A percentile compares a stretch with the other conserved stretches of the same genome.
phyloP scores from a whole-genome alignment of 2,797 vertebrate species.

The Pseudopleuronectes americanus region DNA sequence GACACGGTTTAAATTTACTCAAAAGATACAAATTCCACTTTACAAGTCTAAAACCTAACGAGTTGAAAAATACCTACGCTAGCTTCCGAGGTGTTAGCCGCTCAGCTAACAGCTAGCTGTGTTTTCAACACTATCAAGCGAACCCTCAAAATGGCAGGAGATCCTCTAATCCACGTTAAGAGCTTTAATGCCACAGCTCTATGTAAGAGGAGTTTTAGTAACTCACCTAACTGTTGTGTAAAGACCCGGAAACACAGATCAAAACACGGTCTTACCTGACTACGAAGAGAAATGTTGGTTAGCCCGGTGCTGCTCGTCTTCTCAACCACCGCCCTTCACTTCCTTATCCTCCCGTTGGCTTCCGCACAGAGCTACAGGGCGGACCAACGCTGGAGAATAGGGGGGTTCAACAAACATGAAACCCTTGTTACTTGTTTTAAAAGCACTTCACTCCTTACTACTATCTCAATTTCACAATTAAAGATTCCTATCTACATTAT shows the following conservation, averaged over 20 bases:
- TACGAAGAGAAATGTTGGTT: constrained; percentile 33
- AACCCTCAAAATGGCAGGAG: not conserved
- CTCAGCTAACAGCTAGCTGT: constrained; percentile 54
- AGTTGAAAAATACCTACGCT: not conserved
- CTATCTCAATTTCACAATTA: accelerated
- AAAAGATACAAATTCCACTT: accelerated
- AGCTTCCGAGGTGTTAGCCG: constrained; percentile 25
- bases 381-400: constrained; percentile 61
- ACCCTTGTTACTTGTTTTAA: accelerated
- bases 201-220: accelerated
- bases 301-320: constrained; percentile 47
- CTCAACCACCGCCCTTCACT: constrained; percentile 89
- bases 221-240: not conserved
- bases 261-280: constrained; percentile 69
- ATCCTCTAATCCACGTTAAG: not conserved
- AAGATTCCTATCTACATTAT: accelerated
- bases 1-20: accelerated
- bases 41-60: accelerated
- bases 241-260: too few relatives aligned
- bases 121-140: constrained; percentile 28
- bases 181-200: accelerated
- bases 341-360: constrained; percentile 72
- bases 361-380: constrained; percentile 57
- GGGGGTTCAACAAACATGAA: accelerated
- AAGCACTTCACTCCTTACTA: accelerated